phyloP scores from a whole-genome alignment of 2,113 vertebrate species.

The Dendrocopos noguchii region DNA sequence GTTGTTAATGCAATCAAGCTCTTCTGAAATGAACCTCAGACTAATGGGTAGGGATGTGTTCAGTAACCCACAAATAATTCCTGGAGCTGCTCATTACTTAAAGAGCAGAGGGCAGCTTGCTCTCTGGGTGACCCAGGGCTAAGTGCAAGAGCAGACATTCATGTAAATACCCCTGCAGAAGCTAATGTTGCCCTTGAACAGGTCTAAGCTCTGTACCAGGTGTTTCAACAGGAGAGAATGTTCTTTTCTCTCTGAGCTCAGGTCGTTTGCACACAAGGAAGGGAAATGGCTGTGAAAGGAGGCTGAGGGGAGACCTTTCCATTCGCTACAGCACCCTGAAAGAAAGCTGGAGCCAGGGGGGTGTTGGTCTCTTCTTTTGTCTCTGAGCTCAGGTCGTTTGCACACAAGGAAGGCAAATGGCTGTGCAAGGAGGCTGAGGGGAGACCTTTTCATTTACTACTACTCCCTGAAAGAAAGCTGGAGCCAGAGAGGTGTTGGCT shows the following conservation, averaged over 20 bases:
- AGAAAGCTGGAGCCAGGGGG: too few species aligned
- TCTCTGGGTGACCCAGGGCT: not conserved
- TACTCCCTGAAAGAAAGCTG: too few species aligned
- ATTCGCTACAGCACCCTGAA: too few species aligned
- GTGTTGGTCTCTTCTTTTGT: too few species aligned
- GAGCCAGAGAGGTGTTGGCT: too few species aligned
- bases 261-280: not conserved
- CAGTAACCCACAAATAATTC: conserved; percentile 41
- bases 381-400: too few species aligned
- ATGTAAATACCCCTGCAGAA: conserved; percentile 11
- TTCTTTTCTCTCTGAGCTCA: not conserved
- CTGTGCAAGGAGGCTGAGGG: not conserved
- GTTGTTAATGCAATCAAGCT: conserved; percentile 48
- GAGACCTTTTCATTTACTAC: too few species aligned
- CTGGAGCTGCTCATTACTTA: not conserved
- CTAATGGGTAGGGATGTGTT: conserved; percentile 63
- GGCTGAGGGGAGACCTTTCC: too few species aligned
- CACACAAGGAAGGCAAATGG: not conserved
- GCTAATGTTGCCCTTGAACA: not conserved
- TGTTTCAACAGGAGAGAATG: not conserved
- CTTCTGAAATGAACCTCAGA: not conserved
- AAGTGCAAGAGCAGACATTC: conserved; percentile 32
- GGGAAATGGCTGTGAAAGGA: not conserved
- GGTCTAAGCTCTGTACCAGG: not conserved
- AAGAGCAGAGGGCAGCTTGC: conserved; percentile 15